Base-by-base conservation (phyloP, 1,140 invertebrate genomes). In the Drosophila pseudoobscura region DNA sequence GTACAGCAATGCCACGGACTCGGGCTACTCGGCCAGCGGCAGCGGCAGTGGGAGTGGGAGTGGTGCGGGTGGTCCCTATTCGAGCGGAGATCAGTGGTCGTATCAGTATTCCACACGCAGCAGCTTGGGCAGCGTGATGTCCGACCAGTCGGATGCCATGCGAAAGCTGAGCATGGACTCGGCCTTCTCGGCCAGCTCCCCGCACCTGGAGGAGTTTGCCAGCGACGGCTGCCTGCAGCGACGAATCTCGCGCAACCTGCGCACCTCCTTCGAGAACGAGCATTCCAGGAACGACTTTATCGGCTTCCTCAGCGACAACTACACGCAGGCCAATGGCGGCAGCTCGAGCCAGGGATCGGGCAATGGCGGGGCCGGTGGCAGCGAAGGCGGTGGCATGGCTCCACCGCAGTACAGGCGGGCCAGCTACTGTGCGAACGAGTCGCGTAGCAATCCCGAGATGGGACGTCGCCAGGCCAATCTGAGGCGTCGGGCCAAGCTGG, bases 401-500 rank as follows among this genome's bases (percentile, higher is more conserved):
- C 73, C 83, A 0, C 72, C 80, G 0, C 88, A 90, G 13, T 83
- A 82, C 7, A 54, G 85, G n/a, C 69, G 87, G 5, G 76, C 84
- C 45, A 91, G 80, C 58, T 90, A 90, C 56, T 73, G 76, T 62
- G 73, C 89, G 5, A 90, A 83, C n/a, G 91, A 91, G 69, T 78
- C 87, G 13, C 76, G 88, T 1, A 91, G 91, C 35, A 91, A 91
- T 80, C 91, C 91, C 2, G 91, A 91, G 72, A 91, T 91, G 50
- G 78, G 91, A n/a, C 57, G 77, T 0, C 66, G 83, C 1, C 75
- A 78, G 41, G 76, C 74, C 3, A 78, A 78, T 13, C 50, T 77
- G 45, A 70, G 62, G 0, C 73, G 74, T 0, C 91, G 92, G 9
- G 92, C 92, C 45, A 94, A 94, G 80, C 90, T 95, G 26, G 94